phyloP scores from a whole-genome alignment of 2,888 invertebrate species.

The Epirrhoe alternata region DNA sequence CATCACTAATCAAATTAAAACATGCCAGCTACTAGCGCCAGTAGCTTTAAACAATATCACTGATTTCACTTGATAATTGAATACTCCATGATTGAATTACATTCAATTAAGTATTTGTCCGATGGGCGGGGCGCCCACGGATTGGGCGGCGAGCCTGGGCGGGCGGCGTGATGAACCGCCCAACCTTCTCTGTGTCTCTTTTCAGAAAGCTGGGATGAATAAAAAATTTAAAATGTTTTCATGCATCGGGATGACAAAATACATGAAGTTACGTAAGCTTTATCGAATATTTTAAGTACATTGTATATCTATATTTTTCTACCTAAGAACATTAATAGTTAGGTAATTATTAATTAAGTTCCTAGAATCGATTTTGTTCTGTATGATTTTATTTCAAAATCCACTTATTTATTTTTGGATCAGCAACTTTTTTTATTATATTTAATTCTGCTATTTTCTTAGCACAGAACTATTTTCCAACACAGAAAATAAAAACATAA shows the following conservation, averaged over 20 bases:
- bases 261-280: neutral
- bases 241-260: neutral
- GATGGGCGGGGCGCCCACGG: conserved; percentile 67
- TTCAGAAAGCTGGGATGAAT: conserved; percentile 29
- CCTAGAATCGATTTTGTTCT: no score
- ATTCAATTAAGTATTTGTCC: conserved; percentile 67
- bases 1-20: conserved; percentile 27
- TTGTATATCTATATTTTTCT: neutral
- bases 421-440: no score
- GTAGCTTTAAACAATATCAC: conserved; percentile 61
- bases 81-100: conserved; percentile 77
- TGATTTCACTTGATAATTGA: conserved; percentile 75
- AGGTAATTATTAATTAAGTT: no score
- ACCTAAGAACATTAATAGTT: neutral
- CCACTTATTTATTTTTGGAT: no score
- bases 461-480: no score
- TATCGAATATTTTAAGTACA: neutral
- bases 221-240: conserved; percentile 1
- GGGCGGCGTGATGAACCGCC: conserved; percentile 70
- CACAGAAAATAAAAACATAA: no score
- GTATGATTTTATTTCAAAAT: no score
- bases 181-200: conserved; percentile 58
- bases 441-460: no score
- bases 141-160: conserved; percentile 69
- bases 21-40: conserved; percentile 23